Percentiles rank a stretch among this genome's conserved stretches.
Evolutionary conservation across 92 coral and sea anemone genomes (phyloP).

Genomic region (Montipora capitata): DNA sequence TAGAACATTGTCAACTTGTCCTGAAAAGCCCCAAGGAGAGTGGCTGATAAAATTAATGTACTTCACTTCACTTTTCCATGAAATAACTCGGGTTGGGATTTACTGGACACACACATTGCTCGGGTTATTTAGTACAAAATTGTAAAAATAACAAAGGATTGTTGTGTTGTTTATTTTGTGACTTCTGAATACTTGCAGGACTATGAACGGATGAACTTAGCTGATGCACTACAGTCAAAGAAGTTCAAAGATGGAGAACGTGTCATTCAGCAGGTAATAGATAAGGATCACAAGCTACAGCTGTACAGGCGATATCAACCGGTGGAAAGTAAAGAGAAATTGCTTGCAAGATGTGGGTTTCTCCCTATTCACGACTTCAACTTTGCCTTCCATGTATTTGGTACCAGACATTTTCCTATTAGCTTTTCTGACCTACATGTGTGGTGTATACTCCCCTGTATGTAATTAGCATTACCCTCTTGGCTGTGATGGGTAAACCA

Average conservation of each 20-base stretch:
- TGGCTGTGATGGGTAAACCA: no score
- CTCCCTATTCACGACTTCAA: neutral
- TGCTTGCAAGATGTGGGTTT: no score
- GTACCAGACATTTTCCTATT: neutral
- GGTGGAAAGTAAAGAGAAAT: no score
- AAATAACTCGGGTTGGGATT: no score
- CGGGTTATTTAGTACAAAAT: no score
- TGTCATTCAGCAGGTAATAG: conserved; percentile 89
- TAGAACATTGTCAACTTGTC: no score
- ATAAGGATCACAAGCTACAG: no score
- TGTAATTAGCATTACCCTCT: neutral
- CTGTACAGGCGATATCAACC: no score
- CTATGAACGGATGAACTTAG: conserved; percentile 95
- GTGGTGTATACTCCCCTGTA: neutral
- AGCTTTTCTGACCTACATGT: neutral
- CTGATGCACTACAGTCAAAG: conserved; percentile 94
- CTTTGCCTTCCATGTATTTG: neutral
- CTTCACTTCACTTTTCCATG: no score
- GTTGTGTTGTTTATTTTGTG: neutral
- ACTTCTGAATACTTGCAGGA: conserved; percentile 47
- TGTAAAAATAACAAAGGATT: neutral
- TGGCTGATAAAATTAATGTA: no score
- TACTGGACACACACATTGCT: no score
- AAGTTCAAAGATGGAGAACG: conserved; percentile 94
- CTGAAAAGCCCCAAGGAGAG: no score